phyloP scores from a whole-genome alignment of 1,140 invertebrate genomes.

The Caenorhabditis brenneri region DNA sequence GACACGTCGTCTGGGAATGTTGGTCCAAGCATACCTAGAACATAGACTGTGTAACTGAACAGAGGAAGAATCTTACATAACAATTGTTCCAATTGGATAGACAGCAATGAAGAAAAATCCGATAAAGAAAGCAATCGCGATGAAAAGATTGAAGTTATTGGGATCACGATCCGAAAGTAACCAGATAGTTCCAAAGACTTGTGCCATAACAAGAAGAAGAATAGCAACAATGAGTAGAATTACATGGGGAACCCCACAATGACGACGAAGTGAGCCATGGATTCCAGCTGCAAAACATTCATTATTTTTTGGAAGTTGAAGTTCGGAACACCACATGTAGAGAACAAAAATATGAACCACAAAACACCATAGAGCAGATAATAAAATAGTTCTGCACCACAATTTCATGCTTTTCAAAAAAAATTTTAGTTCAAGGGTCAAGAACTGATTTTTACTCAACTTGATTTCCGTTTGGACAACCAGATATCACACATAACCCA shows the following conservation, averaged over 20 bases:
- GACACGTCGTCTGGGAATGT: constrained; percentile 71
- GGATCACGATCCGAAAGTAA: constrained; percentile 45
- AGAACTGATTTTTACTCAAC: no score
- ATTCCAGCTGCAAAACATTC: constrained; percentile 25
- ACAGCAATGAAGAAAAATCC: constrained; percentile 4
- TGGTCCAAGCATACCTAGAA: constrained; percentile 73
- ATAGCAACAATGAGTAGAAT: constrained; percentile 18
- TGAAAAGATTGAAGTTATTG: constrained; percentile 23
- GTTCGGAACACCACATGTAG: neutral
- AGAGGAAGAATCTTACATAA: neutral
- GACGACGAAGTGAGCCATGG: constrained; percentile 24
- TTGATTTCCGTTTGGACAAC: no score
- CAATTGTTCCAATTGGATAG: neutral
- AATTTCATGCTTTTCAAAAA: no score
- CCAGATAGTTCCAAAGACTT: constrained; percentile 53
- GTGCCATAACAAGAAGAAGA: constrained; percentile 1
- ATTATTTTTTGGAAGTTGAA: no score
- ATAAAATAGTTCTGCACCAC: no score
- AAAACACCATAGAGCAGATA: neutral
- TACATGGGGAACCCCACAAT: constrained; percentile 30
- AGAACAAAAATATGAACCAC: no score
- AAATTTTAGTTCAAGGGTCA: no score
- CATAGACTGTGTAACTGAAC: neutral
- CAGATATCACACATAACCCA: no score
- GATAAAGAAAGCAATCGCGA: constrained; percentile 20